Evolutionary conservation across 2,888 invertebrate genomes (phyloP).

Genomic region (Drosophila acutilabella): DNA sequence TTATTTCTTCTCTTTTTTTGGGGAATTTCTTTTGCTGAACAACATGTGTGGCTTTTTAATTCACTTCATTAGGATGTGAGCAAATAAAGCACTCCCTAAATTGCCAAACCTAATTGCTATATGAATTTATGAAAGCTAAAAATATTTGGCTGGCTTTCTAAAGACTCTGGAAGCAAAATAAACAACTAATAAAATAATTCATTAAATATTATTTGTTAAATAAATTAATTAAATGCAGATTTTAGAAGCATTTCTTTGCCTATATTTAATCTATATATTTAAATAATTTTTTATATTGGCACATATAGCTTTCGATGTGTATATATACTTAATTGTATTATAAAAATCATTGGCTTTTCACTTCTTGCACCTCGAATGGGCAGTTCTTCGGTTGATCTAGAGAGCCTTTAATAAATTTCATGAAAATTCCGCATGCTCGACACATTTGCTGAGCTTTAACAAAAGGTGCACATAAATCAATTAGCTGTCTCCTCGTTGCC

Average conservation of each 20-base stretch:
- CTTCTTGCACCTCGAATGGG: slow-evolving; percentile 59
- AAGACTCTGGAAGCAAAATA: no score
- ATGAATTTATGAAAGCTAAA: background rate
- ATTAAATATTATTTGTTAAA: no score
- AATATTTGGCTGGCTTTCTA: no score
- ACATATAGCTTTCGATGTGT: slow-evolving; percentile 4
- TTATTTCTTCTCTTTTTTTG: slow-evolving; percentile 5
- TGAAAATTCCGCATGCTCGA: slow-evolving; percentile 66
- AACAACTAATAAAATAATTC: no score
- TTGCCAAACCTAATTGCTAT: background rate
- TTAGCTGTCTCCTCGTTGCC: slow-evolving; percentile 64
- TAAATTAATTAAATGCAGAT: no score
- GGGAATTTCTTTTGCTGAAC: slow-evolving; percentile 48
- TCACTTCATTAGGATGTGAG: slow-evolving; percentile 61
- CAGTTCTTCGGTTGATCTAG: slow-evolving; percentile 32
- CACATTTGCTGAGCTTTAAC: slow-evolving; percentile 73
- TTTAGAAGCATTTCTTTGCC: no score
- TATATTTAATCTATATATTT: background rate
- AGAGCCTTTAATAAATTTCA: slow-evolving; percentile 56
- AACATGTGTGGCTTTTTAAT: slow-evolving; percentile 81
- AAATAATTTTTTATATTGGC: background rate
- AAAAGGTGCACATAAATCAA: slow-evolving; percentile 79
- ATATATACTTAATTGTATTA: background rate
- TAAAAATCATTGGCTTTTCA: slow-evolving; percentile 34
- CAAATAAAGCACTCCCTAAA: slow-evolving; percentile 49